These are phyloP conservation scores for Philhelius pedissequus DNA, from an alignment of 2,888 invertebrate genomes.

Conservation along the genomic window DNA sequence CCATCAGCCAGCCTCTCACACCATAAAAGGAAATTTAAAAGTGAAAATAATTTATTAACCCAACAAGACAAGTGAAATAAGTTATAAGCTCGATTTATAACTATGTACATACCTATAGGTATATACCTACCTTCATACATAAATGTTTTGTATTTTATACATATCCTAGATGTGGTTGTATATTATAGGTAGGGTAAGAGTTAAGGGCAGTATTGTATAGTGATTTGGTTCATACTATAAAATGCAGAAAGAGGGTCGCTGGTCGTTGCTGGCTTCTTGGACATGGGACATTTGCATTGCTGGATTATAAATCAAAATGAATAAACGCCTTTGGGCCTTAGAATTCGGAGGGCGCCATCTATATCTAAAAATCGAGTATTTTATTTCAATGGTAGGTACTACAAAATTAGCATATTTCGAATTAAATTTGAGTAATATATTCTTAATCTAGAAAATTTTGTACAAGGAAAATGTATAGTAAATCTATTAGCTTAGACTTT, in stretches of 20 bases:
- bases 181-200: no score
- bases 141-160: background rate
- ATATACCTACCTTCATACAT: background rate
- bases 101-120: no score
- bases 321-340: background rate
- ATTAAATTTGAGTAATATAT: no score
- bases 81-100: slow-evolving; percentile 35
- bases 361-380: no score
- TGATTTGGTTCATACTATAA: background rate
- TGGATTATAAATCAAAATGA: background rate
- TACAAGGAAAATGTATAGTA: no score
- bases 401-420: no score
- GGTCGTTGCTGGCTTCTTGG: background rate
- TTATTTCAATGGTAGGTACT: no score
- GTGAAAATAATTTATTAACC: slow-evolving; percentile 68
- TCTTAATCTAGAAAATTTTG: no score
- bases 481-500: no score
- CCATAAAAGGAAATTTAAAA: slow-evolving; percentile 54
- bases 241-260: background rate
- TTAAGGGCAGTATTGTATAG: background rate
- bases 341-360: no score
- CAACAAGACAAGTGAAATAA: slow-evolving; percentile 59
- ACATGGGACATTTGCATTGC: background rate
- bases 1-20: slow-evolving; percentile 15
- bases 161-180: slow-evolving; percentile 23